Evolutionary conservation across 2,888 invertebrate species (phyloP).

Genomic region (Catocala fraxini): DNA sequence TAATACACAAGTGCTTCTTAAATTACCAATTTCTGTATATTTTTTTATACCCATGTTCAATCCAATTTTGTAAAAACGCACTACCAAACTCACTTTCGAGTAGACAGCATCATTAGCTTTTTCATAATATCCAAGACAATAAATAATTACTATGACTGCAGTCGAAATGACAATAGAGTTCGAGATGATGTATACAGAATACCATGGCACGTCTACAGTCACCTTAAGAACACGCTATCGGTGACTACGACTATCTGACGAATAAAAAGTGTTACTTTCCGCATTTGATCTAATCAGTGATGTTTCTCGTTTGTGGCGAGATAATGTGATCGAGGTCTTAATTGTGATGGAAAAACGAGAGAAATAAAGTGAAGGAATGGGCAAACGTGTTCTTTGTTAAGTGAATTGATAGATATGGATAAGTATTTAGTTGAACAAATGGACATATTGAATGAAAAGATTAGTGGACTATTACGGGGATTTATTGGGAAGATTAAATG

Average conservation of each 20-base stretch:
- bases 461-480: background rate
- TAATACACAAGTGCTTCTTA: too few relatives aligned
- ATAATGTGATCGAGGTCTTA: slow-evolving; percentile 25
- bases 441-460: background rate
- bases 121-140: too few relatives aligned
- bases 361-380: slow-evolving; percentile 5
- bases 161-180: too few relatives aligned
- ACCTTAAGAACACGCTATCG: slow-evolving; percentile 17
- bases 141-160: too few relatives aligned
- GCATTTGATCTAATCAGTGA: slow-evolving; percentile 44
- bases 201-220: background rate
- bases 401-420: slow-evolving; percentile 6
- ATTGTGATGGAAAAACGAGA: slow-evolving; percentile 4
- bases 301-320: slow-evolving; percentile 39
- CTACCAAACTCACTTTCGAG: too few relatives aligned
- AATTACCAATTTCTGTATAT: too few relatives aligned
- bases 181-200: too few relatives aligned
- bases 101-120: too few relatives aligned
- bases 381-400: slow-evolving; percentile 7
- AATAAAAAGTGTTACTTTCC: slow-evolving; percentile 42
- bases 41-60: too few relatives aligned
- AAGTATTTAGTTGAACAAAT: background rate
- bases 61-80: too few relatives aligned
- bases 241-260: slow-evolving; percentile 21
- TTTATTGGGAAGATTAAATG: background rate